Base-by-base conservation (phyloP, 2,888 invertebrate species). In the Drosophila flavopinicola region DNA sequence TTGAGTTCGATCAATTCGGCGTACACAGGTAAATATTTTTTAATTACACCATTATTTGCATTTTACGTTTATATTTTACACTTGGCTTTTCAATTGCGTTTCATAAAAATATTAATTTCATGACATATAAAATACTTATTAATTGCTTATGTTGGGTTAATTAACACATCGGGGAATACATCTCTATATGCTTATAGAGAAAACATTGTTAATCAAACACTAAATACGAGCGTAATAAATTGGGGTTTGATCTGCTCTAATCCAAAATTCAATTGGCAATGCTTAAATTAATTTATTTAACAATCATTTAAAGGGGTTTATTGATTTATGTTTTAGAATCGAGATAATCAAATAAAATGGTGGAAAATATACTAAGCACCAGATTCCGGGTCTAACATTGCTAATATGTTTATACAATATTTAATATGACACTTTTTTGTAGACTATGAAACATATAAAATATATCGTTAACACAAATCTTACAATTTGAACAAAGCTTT, bases 1-100 rank as follows among this genome's bases (percentile, higher is more conserved):
- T 80, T 89, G 75, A 89, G 88, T 78, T 89, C 89, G 67, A 87
- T 89, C 63, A 89, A 89, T 86, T 89, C 89, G 53, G 83, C 89
- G 66, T 89, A 85, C 20, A 88, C 89, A 89, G 89, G 89, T 89
- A 89, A 88, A 58, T 76, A 78, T 66, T 9, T 27, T 41, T 54
- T 51, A 33, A 37, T 53, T 47, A 32, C 25, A 38, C 38, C 23
- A 49, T 59, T 61, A 47, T 47, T 69, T 54, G 41, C 59, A 52
- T 67, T 68, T 70, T 58, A 58, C 44, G 10, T 29, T 58, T 60
- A 66, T 63, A 13, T 57, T 13, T 27, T 42, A 41, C 42, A 59
- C 38, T 64, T 73, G 78, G 61, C 56, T 54, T 41, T 53, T 33
- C 20, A 11, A 68, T 57, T 71, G 68, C 67, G 59, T 66, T 65